phyloP scores from a whole-genome alignment of 2,113 vertebrate species.

The Thermophis baileyi region DNA sequence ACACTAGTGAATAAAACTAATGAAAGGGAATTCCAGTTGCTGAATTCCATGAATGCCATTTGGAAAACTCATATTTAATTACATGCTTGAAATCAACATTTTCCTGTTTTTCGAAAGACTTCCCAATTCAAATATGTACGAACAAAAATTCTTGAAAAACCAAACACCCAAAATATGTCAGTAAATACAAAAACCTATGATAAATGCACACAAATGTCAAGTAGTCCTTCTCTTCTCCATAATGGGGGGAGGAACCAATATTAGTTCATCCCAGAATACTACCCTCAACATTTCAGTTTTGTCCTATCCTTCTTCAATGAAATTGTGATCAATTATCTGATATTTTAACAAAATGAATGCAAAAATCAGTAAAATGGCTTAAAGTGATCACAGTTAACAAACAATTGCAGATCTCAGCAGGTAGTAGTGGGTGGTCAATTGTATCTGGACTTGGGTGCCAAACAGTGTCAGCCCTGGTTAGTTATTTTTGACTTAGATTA shows the following conservation, averaged over 20 bases:
- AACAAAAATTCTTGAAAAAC: neutral
- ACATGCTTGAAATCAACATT: neutral
- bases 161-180: neutral
- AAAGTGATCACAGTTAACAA: neutral
- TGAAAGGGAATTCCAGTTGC: neutral
- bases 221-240: neutral
- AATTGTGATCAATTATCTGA: neutral
- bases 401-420: neutral
- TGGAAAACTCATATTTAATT: neutral
- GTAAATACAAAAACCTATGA: neutral
- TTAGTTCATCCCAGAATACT: neutral
- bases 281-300: neutral
- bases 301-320: neutral
- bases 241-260: neutral
- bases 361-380: neutral
- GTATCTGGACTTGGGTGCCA: neutral
- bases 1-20: neutral
- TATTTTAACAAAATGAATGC: neutral
- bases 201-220: neutral
- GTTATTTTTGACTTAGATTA: neutral
- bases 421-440: neutral
- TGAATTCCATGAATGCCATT: neutral
- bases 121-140: neutral
- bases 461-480: neutral
- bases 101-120: neutral